phyloP scores from a whole-genome alignment of 2,888 invertebrate genomes.

The Ectemnius continuus region DNA sequence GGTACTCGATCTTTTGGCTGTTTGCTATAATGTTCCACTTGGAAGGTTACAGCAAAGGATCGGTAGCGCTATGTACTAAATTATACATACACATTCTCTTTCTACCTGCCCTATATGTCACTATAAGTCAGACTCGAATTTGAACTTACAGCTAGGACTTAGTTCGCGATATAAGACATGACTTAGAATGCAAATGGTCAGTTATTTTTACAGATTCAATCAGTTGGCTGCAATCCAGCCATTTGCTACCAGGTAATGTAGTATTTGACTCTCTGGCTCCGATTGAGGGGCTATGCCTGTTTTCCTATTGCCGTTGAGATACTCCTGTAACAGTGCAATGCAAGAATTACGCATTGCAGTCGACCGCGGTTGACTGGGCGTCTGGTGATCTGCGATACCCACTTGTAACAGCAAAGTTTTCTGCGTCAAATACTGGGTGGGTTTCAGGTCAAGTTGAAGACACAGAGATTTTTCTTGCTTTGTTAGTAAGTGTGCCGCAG shows the following conservation, averaged over 20 bases:
- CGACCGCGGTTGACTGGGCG: no score
- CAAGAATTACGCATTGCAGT: not conserved
- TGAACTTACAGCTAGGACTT: constrained; percentile 57
- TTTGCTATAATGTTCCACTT: constrained; percentile 9
- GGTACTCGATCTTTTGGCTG: not conserved
- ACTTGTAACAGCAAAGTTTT: constrained; percentile 91
- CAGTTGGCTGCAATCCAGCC: constrained; percentile 80
- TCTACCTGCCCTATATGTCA: constrained; percentile 45
- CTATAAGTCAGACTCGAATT: constrained; percentile 55
- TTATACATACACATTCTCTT: constrained; percentile 34
- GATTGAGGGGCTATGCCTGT: constrained; percentile 78
- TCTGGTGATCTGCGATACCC: constrained; percentile 43
- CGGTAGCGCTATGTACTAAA: constrained; percentile 20
- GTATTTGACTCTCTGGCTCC: constrained; percentile 80
- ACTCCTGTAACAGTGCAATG: constrained; percentile 68
- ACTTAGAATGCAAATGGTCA: constrained; percentile 65
- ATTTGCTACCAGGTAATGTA: constrained; percentile 80
- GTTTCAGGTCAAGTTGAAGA: constrained; percentile 85
- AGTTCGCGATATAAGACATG: constrained; percentile 64
- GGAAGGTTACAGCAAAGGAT: constrained; percentile 20
- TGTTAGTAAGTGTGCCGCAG: constrained; percentile 75
- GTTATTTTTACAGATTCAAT: constrained; percentile 42
- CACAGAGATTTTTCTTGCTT: constrained; percentile 76
- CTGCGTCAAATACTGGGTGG: constrained; percentile 92
- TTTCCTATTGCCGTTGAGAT: constrained; percentile 75